Conservation (phyloP, 1,140 invertebrate genomes). For the Teleogryllus occipitalis region DNA sequence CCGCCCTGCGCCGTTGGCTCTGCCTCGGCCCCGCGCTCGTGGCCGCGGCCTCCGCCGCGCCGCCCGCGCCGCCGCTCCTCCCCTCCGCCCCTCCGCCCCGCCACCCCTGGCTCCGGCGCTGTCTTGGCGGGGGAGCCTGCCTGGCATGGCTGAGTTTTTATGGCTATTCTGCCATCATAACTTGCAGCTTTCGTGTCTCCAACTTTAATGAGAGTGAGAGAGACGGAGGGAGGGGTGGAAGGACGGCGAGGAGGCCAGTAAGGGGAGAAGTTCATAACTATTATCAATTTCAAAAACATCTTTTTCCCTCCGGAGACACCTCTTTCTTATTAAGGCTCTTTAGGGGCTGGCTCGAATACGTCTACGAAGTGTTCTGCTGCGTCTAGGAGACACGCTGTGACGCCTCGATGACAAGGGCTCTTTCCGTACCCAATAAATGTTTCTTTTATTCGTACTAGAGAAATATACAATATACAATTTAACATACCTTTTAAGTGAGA, state of each 20-base stretch:
- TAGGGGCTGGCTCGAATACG: not conserved
- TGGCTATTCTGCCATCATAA: conserved; percentile 14
- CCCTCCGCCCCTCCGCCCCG: too few relatives aligned
- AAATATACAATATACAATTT: too few relatives aligned
- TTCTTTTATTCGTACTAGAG: too few relatives aligned
- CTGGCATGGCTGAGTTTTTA: conserved; percentile 13
- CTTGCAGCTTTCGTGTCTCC: conserved; percentile 18
- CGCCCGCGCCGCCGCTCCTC: not conserved
- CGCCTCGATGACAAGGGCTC: too few relatives aligned
- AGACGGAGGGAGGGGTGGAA: not conserved
- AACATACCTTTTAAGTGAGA: too few relatives aligned
- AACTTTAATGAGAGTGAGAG: conserved; percentile 11
- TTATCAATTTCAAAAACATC: conserved; percentile 18
- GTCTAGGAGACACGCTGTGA: too few relatives aligned
- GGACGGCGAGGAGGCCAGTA: not conserved
- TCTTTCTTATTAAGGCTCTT: not conserved
- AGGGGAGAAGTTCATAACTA: conserved; percentile 8
- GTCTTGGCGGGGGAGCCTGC: not conserved
- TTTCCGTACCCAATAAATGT: too few relatives aligned
- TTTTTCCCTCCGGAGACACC: not conserved
- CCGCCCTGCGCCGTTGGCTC: not conserved
- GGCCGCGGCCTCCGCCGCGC: not conserved
- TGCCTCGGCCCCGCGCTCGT: too few relatives aligned
- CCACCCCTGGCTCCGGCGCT: not conserved
- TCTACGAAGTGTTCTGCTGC: not conserved